Conservation (phyloP, 2,888 invertebrate species). For the Leucoma salicis region DNA sequence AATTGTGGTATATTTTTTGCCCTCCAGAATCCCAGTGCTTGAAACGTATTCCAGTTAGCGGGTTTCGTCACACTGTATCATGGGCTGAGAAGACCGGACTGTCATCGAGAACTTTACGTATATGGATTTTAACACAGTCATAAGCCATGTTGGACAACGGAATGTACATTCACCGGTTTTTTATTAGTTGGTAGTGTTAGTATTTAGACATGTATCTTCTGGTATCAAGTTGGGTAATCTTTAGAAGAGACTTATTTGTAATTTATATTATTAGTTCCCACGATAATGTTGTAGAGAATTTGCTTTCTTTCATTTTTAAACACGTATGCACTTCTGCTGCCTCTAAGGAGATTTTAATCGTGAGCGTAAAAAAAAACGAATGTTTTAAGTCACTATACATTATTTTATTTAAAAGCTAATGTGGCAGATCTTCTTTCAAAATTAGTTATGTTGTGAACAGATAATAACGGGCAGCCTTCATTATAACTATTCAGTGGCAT, state of each 20-base stretch:
- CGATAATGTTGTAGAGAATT: too few relatives aligned
- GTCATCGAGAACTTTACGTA: conserved; percentile 41
- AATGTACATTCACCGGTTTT: conserved; percentile 32
- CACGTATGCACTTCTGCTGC: too few relatives aligned
- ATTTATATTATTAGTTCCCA: not conserved
- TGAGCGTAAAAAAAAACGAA: too few relatives aligned
- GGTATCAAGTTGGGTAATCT: not conserved
- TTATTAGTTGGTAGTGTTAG: conserved; percentile 18
- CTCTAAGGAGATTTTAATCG: too few relatives aligned
- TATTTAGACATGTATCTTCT: conserved; percentile 6
- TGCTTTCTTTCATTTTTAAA: too few relatives aligned
- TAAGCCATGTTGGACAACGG: conserved; percentile 27
- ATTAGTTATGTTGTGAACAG: too few relatives aligned
- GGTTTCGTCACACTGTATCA: conserved; percentile 52
- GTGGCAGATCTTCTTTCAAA: too few relatives aligned
- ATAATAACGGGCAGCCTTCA: too few relatives aligned
- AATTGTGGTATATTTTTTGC: conserved; percentile 55
- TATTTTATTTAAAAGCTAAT: too few relatives aligned
- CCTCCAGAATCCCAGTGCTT: conserved; percentile 41
- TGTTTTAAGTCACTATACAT: too few relatives aligned
- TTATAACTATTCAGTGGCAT: too few relatives aligned
- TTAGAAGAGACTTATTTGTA: not conserved
- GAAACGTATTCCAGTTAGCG: conserved; percentile 51
- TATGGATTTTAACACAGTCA: conserved; percentile 34
- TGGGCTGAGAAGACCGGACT: conserved; percentile 42